phyloP scores from a whole-genome alignment of 2,797 vertebrate species.

The Poeciliopsis presidionis region DNA sequence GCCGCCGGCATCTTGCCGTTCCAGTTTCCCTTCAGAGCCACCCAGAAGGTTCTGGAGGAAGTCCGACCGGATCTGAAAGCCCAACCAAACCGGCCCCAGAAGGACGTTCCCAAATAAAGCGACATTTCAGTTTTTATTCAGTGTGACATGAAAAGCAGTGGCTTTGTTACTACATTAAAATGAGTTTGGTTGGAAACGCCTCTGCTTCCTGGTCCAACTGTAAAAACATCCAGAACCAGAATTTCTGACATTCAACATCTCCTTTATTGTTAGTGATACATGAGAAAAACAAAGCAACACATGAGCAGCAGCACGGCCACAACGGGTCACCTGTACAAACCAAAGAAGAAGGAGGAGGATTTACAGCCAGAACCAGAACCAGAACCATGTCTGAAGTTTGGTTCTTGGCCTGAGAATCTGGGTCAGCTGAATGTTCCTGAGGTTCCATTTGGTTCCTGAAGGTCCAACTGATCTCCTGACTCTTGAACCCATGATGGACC shows the following conservation, averaged over 20 bases:
- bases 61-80: neutral
- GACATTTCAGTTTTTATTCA: neutral
- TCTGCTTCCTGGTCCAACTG: neutral
- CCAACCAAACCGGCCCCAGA: neutral
- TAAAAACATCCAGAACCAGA: neutral
- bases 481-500: neutral
- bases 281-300: slow-evolving; percentile 59
- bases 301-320: slow-evolving; percentile 62
- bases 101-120: neutral
- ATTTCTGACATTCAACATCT: neutral
- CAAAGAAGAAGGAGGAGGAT: slow-evolving; percentile 28
- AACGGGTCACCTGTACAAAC: slow-evolving; percentile 67
- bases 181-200: neutral
- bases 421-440: neutral
- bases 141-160: neutral
- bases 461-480: neutral
- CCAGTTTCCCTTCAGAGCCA: slow-evolving; percentile 21
- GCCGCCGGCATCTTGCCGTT: neutral
- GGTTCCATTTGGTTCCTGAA: neutral
- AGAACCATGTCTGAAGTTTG: slow-evolving; percentile 1
- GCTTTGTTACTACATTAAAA: neutral
- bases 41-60: slow-evolving; percentile 25
- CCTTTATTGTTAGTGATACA: slow-evolving; percentile 75
- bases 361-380: slow-evolving; percentile 43
- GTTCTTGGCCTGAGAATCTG: neutral